These are phyloP conservation scores for Cheilosia grossa DNA, from an alignment of 2,888 invertebrate genomes.

Conservation along the genomic window DNA sequence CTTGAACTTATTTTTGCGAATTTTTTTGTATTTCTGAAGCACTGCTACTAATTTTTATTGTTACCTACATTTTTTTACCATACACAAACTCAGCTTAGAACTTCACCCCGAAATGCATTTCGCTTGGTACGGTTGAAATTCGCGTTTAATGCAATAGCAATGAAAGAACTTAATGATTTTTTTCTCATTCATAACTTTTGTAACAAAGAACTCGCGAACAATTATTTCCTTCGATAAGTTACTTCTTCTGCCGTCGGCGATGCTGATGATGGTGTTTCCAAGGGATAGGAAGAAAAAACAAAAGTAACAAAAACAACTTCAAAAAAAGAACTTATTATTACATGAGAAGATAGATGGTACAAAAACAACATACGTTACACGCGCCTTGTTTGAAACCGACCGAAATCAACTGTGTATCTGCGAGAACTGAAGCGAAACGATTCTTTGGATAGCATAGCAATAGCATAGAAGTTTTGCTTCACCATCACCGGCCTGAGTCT, in stretches of 20 bases:
- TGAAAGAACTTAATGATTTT: constrained; percentile 33
- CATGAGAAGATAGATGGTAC: constrained; percentile 67
- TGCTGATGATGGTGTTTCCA: constrained; percentile 50
- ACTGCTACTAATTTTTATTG: constrained; percentile 41
- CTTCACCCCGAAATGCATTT: constrained; percentile 51
- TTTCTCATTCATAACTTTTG: constrained; percentile 56
- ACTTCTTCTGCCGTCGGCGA: constrained; percentile 47
- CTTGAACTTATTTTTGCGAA: background rate
- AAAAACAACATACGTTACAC: constrained; percentile 54
- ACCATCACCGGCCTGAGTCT: background rate
- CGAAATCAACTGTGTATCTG: constrained; percentile 71
- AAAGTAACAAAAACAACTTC: constrained; percentile 64
- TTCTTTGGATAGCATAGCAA: constrained; percentile 4
- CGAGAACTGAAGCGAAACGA: constrained; percentile 64
- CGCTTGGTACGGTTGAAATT: constrained; percentile 13
- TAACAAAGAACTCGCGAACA: constrained; percentile 68
- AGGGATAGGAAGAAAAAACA: constrained; percentile 64
- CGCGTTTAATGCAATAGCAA: constrained; percentile 24
- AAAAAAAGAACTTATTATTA: constrained; percentile 63
- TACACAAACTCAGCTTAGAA: constrained; percentile 1
- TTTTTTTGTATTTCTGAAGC: constrained; percentile 6
- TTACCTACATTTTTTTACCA: constrained; percentile 8
- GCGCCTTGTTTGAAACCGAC: constrained; percentile 38
- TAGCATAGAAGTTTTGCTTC: constrained; percentile 38
- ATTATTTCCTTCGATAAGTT: constrained; percentile 47